These are phyloP conservation scores for Xiphias gladius DNA, from an alignment of 2,113 vertebrate species.

Conservation along the genomic window DNA sequence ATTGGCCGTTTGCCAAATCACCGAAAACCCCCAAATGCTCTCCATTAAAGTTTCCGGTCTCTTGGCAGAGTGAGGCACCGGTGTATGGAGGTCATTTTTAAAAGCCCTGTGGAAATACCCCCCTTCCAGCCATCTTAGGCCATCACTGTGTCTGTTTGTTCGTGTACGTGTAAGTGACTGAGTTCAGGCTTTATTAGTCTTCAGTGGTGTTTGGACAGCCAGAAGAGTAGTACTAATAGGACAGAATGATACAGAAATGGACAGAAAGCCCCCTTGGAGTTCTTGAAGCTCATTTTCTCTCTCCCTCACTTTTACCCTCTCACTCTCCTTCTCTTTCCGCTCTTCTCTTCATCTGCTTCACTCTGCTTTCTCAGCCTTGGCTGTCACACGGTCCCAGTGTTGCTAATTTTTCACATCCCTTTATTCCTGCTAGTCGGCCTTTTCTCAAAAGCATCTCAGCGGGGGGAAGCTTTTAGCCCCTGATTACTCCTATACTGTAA, in stretches of 20 bases:
- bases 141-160: slow-evolving; percentile 60
- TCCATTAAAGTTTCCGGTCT: slow-evolving; percentile 79
- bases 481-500: slow-evolving; percentile 78
- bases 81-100: slow-evolving; percentile 82
- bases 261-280: slow-evolving; percentile 78
- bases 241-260: slow-evolving; percentile 83
- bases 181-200: slow-evolving; percentile 81
- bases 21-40: slow-evolving; percentile 75
- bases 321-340: slow-evolving; percentile 44
- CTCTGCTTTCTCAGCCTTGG: slow-evolving; percentile 67
- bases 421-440: slow-evolving; percentile 71
- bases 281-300: slow-evolving; percentile 77
- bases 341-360: slow-evolving; percentile 55
- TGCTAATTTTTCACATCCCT: slow-evolving; percentile 77
- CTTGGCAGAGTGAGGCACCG: slow-evolving; percentile 71
- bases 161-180: slow-evolving; percentile 67
- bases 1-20: slow-evolving; percentile 79
- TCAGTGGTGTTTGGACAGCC: slow-evolving; percentile 82
- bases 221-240: slow-evolving; percentile 80
- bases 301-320: slow-evolving; percentile 67
- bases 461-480: slow-evolving; percentile 81
- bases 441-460: slow-evolving; percentile 82
- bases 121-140: slow-evolving; percentile 62
- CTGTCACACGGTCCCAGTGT: slow-evolving; percentile 65
- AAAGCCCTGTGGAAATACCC: slow-evolving; percentile 81